Base-by-base conservation (phyloP, 2,113 vertebrate species). In the Genyomyrus donnyi region DNA sequence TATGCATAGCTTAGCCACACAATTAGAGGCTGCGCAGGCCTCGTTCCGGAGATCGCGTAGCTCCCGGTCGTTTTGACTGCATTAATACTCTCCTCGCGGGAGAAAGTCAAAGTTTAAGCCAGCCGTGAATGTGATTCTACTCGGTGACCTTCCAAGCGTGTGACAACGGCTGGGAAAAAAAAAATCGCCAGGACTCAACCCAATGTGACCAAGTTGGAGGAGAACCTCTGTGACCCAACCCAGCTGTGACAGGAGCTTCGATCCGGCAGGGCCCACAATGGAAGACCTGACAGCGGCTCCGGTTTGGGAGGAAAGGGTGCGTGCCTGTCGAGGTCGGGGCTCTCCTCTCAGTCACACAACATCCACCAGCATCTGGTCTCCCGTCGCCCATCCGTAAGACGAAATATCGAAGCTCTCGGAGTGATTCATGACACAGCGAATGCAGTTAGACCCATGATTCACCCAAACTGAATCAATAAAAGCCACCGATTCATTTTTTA, bases 381-480 rank as follows among this genome's bases (percentile, higher is more conserved):
- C 83, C 0, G 45, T n/a, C 39, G 9, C 45, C 83, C 83, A 45
- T 85, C 83, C 39, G 11, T 9, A 46, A 85, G n/a, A 48, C 8
- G 24, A 11, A 85, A 48, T 13, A 48, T 13, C 83, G 24, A 85
- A 46, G 83, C 45, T 11, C 21, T 45, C 77, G 1, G 45, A 85
- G 83, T 85, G 83, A 85, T 85, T 85, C 83, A 85, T 85, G 24
- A 48, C 39, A 13, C 21, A 11, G 83, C 24, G 7, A 85, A 85
- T 85, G 45, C 83, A 39, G 45, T 85, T n/a, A 85, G 83, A 48
- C 83, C 83, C 45, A 48, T 85, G 83, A 85, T 85, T 85, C 83
- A 85, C 83, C 83, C 83, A 85, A 85, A 85, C 42, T 3, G 45
- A 85, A 85, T 85, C 83, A 85, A 85, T 85, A 48, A 45, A 85